Base-by-base conservation (phyloP, 2,888 invertebrate species). In the Megalurothrips usitatus region DNA sequence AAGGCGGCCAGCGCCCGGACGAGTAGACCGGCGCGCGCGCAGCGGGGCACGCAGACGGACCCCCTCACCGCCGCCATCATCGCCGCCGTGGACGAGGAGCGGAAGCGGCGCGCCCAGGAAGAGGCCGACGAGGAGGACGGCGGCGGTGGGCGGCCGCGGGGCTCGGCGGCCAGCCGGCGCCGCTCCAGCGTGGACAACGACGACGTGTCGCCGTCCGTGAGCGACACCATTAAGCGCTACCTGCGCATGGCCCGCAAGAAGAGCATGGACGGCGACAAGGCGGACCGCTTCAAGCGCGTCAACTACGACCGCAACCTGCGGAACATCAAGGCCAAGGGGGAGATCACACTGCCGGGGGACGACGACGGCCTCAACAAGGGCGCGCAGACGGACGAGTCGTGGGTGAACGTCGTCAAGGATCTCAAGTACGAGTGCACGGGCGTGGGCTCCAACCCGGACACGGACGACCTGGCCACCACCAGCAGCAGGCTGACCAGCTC, bases 161-260 rank as follows among this genome's bases (percentile, higher is more conserved):
- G 17, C 26, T 79, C 81, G 10, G 80, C 80, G 68, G 75, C 80
- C 0, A 79, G 83, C 82, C 88, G 93, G 11, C 90, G 94, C 79
- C 91, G 93, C 84, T 94, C 94, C 84, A 94, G 94, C 86, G 92
- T 94, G 19, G 94, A 94, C 85, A 93, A 94, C 86, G 94, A 94
- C 85, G 95, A 95, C 85, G 92, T 95, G 0, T 94, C 94, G 0
- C 95, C 95, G 83, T 95, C 95, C 0, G 95, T 96, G 47, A 94
- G 94, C 85, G 94, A 95, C 85, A 95, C 94, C 0, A 94, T 96
- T 82, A 95, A 95, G 87, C 89, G 95, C 14, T 96, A 96, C 86
- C 87, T 96, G 80, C 89, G 94, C 82, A 96, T 96, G 95, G 95
- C 95, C 11, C 90, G 96, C 58, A 96, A 96, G 86, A 96, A 96